A percentile compares a stretch with the other conserved stretches of the same genome.
phyloP scores from a whole-genome alignment of 2,113 vertebrate genomes.

The Scytalopus superciliaris region DNA sequence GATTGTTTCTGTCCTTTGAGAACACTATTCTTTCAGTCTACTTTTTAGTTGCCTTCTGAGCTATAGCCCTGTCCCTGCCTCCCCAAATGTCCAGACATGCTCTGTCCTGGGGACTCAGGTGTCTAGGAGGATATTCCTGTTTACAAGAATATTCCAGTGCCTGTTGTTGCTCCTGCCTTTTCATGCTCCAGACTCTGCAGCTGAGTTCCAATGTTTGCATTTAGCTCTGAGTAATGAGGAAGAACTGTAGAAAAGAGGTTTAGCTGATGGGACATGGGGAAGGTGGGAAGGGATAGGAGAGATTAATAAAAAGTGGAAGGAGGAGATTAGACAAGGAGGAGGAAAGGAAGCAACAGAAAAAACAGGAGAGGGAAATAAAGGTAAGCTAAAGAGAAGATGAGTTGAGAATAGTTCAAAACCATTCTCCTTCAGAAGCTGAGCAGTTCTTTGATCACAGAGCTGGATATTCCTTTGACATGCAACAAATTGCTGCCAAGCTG shows the following conservation, averaged over 20 bases:
- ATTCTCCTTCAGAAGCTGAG: neutral
- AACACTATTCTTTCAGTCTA: neutral
- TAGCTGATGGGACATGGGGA: neutral
- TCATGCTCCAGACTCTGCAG: neutral
- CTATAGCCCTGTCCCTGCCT: neutral
- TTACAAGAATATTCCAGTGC: neutral
- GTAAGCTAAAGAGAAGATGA: neutral
- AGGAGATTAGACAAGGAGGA: neutral
- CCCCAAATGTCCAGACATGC: accelerated
- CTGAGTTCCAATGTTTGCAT: neutral
- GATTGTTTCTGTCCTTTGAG: neutral
- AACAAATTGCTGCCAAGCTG: neutral
- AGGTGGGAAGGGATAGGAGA: neutral
- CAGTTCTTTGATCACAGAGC: neutral
- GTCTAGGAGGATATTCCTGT: neutral
- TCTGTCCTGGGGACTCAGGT: neutral
- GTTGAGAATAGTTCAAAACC: neutral
- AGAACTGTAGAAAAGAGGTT: neutral
- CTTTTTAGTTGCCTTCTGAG: neutral
- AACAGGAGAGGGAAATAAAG: neutral
- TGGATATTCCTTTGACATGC: neutral
- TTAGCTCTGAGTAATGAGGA: neutral
- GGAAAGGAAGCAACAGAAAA: neutral
- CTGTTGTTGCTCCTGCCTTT: neutral
- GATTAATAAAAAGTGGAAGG: neutral